Evolutionary conservation across 2,113 vertebrate genomes (phyloP), one percentile per base, ranked within the genome.

Genomic region (Cebidichthys violaceus): DNA sequence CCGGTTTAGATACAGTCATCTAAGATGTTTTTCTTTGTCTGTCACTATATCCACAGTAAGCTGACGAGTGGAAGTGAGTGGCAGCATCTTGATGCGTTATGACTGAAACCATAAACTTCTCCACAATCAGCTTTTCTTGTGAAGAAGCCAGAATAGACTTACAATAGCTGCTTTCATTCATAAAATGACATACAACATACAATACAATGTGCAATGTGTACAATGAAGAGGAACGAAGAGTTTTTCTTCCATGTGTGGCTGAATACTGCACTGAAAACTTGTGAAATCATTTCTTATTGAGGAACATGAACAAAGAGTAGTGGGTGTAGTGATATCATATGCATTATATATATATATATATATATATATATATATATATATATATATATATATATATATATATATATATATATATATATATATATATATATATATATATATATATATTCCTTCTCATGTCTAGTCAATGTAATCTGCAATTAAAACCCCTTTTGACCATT

Each of bases 1-100:
- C 83, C 86, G 62, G 57, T 88, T 87, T 80, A 84, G 71, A 89
- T 78, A 41, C 82, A 66, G 75, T 75, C 66, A 70, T 70, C 64
- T 69, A 81, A 84, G 70, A 81, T 81, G 70, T 85, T 85, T 86
- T 54, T 79, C 85, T 82, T 91, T 80, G 50, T 81, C 64, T 90
- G 27, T 84, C 60, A 75, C 79, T 90, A 75, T 82, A 76, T 61
- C 72, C 66, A 71, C 71, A 31, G 65, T 75, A n/a, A 91, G 65
- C 39, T 86, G 86, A 82, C 84, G 75, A 89, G 79, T 84, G 75
- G 72, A 86, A 74, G 69, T 82, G 75, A 85, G 61, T 77, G 79
- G 65, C 69, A 82, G 81, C 47, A 70, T 74, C 55, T 79, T n/a
- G 0, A 37, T 22, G 71, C 43, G 43, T 65, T 37, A 35, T 79